Conservation (phyloP, 1,140 invertebrate genomes). For the Trichonephila clavata region DNA sequence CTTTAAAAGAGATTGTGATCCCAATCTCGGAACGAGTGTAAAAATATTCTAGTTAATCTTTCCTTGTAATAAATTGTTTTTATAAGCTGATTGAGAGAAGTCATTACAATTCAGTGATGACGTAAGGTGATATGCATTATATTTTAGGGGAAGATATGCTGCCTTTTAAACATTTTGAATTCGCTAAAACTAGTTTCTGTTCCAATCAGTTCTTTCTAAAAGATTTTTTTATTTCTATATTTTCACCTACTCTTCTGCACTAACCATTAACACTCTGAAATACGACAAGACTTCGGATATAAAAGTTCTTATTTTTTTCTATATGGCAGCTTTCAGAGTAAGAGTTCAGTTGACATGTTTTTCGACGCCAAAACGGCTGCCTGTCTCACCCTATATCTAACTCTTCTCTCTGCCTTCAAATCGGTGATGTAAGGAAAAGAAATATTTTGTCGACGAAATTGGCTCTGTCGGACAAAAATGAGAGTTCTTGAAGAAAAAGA, state of each 20-base stretch:
- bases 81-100: too few relatives aligned
- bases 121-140: too few relatives aligned
- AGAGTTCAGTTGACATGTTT: neutral
- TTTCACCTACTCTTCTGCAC: neutral
- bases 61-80: too few relatives aligned
- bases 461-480: slow-evolving; percentile 33
- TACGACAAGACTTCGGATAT: neutral
- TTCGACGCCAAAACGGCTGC: neutral
- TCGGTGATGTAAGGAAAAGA: neutral
- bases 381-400: neutral
- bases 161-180: too few relatives aligned
- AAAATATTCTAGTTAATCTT: too few relatives aligned
- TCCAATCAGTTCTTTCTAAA: neutral
- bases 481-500: neutral
- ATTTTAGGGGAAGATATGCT: too few relatives aligned
- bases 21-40: too few relatives aligned
- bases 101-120: too few relatives aligned
- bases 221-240: neutral
- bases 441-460: slow-evolving; percentile 8
- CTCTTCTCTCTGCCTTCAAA: neutral
- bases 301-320: neutral
- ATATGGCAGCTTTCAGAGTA: neutral
- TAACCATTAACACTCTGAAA: neutral
- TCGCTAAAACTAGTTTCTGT: neutral
- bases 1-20: too few relatives aligned